These are phyloP conservation scores for Mactromeris polynyma DNA, from an alignment of 2,888 invertebrate species.

Conservation along the genomic window DNA sequence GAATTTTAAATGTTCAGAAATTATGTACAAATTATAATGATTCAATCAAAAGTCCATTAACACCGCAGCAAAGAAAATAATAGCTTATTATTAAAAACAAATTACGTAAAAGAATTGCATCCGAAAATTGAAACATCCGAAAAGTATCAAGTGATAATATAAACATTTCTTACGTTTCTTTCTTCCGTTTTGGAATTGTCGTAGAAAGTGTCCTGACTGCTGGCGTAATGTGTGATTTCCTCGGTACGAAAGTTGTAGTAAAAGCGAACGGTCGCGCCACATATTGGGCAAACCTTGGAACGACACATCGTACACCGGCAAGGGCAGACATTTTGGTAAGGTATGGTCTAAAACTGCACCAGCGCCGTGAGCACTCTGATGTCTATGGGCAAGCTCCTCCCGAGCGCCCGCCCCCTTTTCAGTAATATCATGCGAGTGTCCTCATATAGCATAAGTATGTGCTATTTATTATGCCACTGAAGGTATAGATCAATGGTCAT, in stretches of 20 bases:
- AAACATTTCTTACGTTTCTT: constrained; percentile 77
- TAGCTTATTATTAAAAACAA: too few relatives aligned
- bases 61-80: too few relatives aligned
- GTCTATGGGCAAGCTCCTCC: background rate
- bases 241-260: constrained; percentile 57
- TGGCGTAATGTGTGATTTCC: constrained; percentile 9
- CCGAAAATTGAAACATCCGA: constrained; percentile 21
- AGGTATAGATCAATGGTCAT: too few relatives aligned
- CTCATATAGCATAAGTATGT: too few relatives aligned
- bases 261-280: constrained; percentile 53
- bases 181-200: constrained; percentile 73
- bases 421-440: too few relatives aligned
- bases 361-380: background rate
- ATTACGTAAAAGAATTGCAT: background rate
- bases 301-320: constrained; percentile 47
- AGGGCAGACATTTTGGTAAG: constrained; percentile 40
- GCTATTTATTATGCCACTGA: too few relatives aligned
- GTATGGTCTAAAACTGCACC: background rate
- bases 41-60: too few relatives aligned
- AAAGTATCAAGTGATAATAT: background rate
- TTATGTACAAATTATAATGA: too few relatives aligned
- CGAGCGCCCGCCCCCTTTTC: background rate
- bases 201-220: constrained; percentile 64
- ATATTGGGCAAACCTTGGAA: constrained; percentile 71
- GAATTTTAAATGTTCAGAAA: too few relatives aligned